These are phyloP conservation scores for Chiloscyllium plagiosum DNA, from an alignment of 2,113 vertebrate species.

Conservation along the genomic window DNA sequence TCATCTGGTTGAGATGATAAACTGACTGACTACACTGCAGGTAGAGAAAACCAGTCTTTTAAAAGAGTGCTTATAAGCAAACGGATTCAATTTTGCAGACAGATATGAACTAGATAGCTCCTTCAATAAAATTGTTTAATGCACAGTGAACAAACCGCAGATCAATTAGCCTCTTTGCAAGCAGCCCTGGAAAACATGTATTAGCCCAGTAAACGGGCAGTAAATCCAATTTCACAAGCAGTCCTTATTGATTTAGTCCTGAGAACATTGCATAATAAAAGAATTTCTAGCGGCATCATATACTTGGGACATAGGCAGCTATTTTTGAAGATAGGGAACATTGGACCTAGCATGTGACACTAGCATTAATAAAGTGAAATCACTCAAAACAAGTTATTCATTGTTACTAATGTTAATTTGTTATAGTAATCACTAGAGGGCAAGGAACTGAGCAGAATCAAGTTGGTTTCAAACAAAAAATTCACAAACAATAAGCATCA, in stretches of 20 bases:
- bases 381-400: background rate
- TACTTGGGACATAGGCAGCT: background rate
- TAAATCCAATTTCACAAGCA: background rate
- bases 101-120: background rate
- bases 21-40: background rate
- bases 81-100: background rate
- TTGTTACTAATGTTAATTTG: background rate
- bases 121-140: constrained; percentile 2
- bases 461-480: background rate
- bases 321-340: background rate
- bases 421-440: background rate
- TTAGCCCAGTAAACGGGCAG: background rate
- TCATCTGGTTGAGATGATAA: background rate
- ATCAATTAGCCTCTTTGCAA: background rate
- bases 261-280: background rate
- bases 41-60: background rate
- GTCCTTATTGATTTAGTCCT: background rate
- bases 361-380: background rate
- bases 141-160: background rate
- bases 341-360: background rate
- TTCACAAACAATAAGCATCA: background rate
- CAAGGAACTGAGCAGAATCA: background rate
- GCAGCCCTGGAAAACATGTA: background rate
- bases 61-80: background rate
- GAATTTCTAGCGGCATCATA: background rate